Conservation (phyloP, 2,113 vertebrate genomes). For the Odontesthes bonariensis region DNA sequence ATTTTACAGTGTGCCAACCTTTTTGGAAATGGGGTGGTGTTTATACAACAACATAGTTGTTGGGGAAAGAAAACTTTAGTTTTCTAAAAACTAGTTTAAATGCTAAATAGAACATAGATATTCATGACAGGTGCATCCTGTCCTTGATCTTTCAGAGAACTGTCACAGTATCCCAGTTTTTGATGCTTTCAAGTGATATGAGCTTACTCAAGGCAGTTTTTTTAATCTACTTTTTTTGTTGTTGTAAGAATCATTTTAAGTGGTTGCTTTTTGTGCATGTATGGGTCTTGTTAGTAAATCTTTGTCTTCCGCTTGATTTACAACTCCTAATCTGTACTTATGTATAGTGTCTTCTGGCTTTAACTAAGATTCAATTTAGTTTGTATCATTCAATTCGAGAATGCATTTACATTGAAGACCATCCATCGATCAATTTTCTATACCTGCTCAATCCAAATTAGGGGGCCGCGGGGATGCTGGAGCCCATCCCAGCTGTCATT, state of each 20-base stretch:
- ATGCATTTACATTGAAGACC: not conserved
- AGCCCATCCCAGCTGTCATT: too few relatives aligned
- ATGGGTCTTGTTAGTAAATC: not conserved
- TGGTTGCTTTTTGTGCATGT: not conserved
- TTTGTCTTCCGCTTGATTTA: not conserved
- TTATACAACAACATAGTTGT: too few relatives aligned
- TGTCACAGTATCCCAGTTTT: not conserved
- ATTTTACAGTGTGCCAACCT: too few relatives aligned
- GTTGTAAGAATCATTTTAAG: too few relatives aligned
- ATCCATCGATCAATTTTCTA: not conserved
- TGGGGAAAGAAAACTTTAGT: too few relatives aligned
- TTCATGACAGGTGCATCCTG: conserved; percentile 1
- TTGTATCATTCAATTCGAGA: not conserved
- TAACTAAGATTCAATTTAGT: not conserved
- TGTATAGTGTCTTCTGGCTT: not conserved
- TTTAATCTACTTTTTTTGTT: too few relatives aligned
- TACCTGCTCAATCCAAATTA: too few relatives aligned
- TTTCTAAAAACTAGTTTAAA: too few relatives aligned
- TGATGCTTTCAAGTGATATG: conserved; percentile 5
- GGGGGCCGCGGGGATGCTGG: too few relatives aligned
- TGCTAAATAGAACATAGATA: not conserved
- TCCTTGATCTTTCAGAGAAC: conserved; percentile 7
- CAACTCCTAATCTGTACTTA: not conserved
- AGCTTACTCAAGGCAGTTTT: not conserved
- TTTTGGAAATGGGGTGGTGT: too few relatives aligned